Conservation (phyloP, 2,888 invertebrate species). For the Thymelicus lineola region DNA sequence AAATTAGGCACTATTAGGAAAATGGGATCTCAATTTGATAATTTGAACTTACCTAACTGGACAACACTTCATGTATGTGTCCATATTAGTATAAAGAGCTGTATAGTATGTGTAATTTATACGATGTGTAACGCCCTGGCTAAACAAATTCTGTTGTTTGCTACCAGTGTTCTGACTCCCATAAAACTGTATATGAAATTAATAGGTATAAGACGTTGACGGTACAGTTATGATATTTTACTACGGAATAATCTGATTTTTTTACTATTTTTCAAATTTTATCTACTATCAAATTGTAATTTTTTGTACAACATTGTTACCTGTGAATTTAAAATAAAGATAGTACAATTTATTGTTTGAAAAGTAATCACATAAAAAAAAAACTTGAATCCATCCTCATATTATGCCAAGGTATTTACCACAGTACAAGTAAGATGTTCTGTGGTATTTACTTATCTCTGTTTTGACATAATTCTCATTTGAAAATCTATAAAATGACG, state of each 20-base stretch:
- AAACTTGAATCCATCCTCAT: background rate
- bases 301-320: background rate
- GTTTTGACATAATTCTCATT: background rate
- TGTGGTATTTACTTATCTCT: background rate
- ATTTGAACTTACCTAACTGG: background rate
- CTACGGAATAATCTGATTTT: background rate
- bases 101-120: background rate
- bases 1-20: background rate
- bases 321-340: background rate
- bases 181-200: background rate
- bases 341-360: too few relatives aligned
- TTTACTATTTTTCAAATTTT: too few relatives aligned
- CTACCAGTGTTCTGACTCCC: background rate
- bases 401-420: too few relatives aligned
- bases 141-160: background rate
- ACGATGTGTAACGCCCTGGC: background rate
- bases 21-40: background rate
- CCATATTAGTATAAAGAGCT: constrained; percentile 2
- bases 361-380: background rate
- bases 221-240: background rate
- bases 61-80: background rate
- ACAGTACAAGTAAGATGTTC: too few relatives aligned
- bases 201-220: background rate
- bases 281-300: too few relatives aligned
- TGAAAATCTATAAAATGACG: background rate